Conservation (phyloP, 92 coral and sea anemone species). For the Epizoanthus rinbou region DNA sequence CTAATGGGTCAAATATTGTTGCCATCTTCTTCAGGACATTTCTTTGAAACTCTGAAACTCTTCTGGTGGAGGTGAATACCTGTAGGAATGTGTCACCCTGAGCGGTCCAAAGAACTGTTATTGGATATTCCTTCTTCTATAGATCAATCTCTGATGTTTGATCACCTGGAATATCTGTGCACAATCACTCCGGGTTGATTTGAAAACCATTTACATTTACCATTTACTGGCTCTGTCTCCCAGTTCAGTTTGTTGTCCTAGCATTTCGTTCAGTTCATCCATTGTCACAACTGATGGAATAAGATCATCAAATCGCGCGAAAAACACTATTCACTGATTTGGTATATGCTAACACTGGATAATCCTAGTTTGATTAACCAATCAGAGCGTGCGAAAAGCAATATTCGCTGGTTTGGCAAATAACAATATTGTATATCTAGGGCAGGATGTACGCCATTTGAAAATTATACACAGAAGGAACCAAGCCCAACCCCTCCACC, state of each 20-base stretch:
- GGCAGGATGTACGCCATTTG: too few relatives aligned
- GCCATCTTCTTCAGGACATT: conserved; percentile 53
- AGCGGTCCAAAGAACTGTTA: conserved; percentile 53
- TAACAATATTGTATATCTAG: too few relatives aligned
- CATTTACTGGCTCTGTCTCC: conserved; percentile 62
- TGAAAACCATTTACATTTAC: conserved; percentile 62
- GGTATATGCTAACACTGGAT: too few relatives aligned
- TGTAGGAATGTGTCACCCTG: conserved; percentile 51
- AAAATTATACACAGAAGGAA: too few relatives aligned
- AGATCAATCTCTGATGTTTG: conserved; percentile 54
- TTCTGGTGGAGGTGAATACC: conserved; percentile 38
- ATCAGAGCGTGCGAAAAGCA: too few relatives aligned
- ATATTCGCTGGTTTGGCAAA: too few relatives aligned
- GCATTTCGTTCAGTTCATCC: conserved; percentile 51
- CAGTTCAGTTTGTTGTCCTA: conserved; percentile 52
- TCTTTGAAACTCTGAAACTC: conserved; percentile 1
- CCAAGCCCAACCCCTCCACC: too few relatives aligned
- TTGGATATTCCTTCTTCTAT: conserved; percentile 44
- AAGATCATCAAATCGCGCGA: too few relatives aligned
- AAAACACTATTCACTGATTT: too few relatives aligned
- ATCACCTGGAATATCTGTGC: conserved; percentile 44
- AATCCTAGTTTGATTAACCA: too few relatives aligned
- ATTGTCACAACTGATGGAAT: conserved; percentile 59
- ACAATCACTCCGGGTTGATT: conserved; percentile 44
- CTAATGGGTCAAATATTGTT: conserved; percentile 48